Evolutionary conservation across 2,888 invertebrate species (phyloP), one percentile per base, ranked within the genome.

Genomic region (Heteromyza rotundicornis): DNA sequence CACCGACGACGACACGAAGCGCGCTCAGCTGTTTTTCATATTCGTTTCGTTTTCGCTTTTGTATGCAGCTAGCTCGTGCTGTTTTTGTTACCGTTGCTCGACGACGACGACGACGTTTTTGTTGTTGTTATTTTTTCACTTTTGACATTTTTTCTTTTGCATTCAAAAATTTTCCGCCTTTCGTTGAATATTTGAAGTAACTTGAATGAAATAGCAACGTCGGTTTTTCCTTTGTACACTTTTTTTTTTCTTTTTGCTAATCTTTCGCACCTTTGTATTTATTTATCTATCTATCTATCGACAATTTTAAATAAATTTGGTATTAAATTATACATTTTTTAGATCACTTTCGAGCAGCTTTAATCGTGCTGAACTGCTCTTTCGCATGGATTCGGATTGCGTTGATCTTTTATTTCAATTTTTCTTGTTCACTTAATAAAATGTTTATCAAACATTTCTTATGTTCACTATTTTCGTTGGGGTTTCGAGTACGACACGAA

Each of bases 101-200:
- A 27, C 16, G 49, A 16, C 20, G 49, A 19, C 10, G 17, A 12
- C 49, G 49, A 70, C 60, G 22, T 20, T 50, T n/a, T 22, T 22
- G n/a, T 60, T 65, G 64, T 61, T 65, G 59, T 63, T 57, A 63
- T 64, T 68, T 67, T 67, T 75, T 76, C 73, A 76, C 76, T 76
- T 74, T 75, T 76, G 74, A 75, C 76, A 74, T 74, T 74, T 74
- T 76, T 74, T 72, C 72, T n/a, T 58, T 53, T 51, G 49, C 53
- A 68, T 68, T 73, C 58, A 62, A 71, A 73, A 69, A 76, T 74
- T 76, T 76, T 75, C 75, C 75, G 75, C 70, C 73, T 71, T 75
- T 75, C 70, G 8, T 40, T n/a, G 40, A 14, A 40, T n/a, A 3
- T 14, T 40, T 40, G 12, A 14, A 14, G 3, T n/a, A 8, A 12